phyloP scores from a whole-genome alignment of 2,888 invertebrate species.

The Lithophane socia region DNA sequence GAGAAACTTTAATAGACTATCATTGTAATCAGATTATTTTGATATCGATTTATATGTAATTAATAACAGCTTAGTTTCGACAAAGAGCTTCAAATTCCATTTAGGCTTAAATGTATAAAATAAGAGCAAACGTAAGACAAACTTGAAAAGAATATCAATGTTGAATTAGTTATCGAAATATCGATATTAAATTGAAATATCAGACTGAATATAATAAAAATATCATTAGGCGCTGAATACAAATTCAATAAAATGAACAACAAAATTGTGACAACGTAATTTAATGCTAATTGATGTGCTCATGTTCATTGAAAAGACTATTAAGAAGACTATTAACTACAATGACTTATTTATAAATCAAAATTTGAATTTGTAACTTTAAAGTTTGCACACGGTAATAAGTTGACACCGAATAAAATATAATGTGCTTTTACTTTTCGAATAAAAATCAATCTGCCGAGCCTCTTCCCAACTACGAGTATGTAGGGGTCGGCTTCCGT shows the following conservation, averaged over 20 bases:
- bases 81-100: constrained; percentile 15
- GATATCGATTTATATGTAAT: constrained; percentile 23
- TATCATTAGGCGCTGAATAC: constrained; percentile 33
- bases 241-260: constrained; percentile 36
- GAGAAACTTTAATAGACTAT: neutral
- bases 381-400: neutral
- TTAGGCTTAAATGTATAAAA: constrained; percentile 12
- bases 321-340: no score
- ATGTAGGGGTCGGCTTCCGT: no score
- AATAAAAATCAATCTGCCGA: no score
- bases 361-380: constrained; percentile 26
- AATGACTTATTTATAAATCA: constrained; percentile 26
- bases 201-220: constrained; percentile 37
- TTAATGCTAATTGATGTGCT: constrained; percentile 36
- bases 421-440: neutral
- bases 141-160: constrained; percentile 42
- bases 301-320: constrained; percentile 32
- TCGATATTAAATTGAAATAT: constrained; percentile 31
- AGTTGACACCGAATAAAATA: neutral
- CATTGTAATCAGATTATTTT: constrained; percentile 29
- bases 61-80: constrained; percentile 28
- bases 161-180: constrained; percentile 35
- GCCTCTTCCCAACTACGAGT: no score
- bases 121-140: neutral
- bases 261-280: constrained; percentile 40